Evolutionary conservation across 2,797 vertebrate genomes (phyloP), one percentile per base, ranked within the genome.

Genomic region (Hybognathus amarus): DNA sequence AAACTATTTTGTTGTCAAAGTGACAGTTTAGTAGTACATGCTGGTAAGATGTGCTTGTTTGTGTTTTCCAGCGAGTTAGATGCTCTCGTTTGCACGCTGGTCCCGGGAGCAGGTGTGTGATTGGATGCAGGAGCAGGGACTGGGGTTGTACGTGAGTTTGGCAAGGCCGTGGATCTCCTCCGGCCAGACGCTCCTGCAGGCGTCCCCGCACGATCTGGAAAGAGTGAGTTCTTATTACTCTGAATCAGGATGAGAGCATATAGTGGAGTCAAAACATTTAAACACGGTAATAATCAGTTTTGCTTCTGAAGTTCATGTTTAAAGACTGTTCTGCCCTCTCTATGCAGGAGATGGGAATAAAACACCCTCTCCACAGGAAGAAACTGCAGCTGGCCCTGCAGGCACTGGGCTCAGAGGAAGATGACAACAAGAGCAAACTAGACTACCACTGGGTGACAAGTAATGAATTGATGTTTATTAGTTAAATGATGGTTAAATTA

Each of bases 401-500:
- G 93, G 96, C 98, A 0, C 92, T 99, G 1, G 98, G 98, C 20
- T 99, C 98, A 0, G 98, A 99, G 88, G 97, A 99, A 87, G 97
- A 99, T 59, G 96, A 97, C 74, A 97, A 94, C 87, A 97, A 98
- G 22, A 96, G 98, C 40, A 98, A 98, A 87, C 91, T 99, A 86
- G 98, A 99, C 92, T 99, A 97, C 93, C 96, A 96, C 91, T 99
- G 98, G 98, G 98, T 99, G 87, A 99, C 98, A 22, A 95, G 98
- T 99, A 94, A 96, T 96, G 1, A 73, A 73, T 22, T 4, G 13
- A 18, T 10, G 4, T 80, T 82, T 79, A 54, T 17, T 59, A 6
- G 30, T 27, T 38, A 20, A 24, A 22, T 56, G 38, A 17, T 38
- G 20, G n/a, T 40, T 9, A 27, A 54, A 45, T 33, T 9, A 13